Evolutionary conservation across 2,888 invertebrate species (phyloP).

Genomic region (Peribatodes rhomboidaria): DNA sequence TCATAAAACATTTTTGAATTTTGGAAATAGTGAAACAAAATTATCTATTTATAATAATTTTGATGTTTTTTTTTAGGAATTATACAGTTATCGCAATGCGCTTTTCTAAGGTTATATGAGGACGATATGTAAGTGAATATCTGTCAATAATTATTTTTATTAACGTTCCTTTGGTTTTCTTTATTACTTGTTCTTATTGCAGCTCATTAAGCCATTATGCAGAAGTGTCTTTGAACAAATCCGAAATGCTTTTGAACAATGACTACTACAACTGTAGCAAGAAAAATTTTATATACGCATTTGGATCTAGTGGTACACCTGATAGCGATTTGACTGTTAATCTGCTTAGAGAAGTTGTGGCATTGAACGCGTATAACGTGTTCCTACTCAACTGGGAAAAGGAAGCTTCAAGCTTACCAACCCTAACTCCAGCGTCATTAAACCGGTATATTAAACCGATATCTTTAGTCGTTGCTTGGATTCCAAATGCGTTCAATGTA

Average conservation of each 20-base stretch:
- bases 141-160: neutral
- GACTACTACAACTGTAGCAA: neutral
- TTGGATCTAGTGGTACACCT: neutral
- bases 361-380: neutral
- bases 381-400: constrained; percentile 4
- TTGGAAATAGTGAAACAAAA: no score
- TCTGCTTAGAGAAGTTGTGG: neutral
- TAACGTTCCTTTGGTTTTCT: neutral
- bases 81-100: neutral
- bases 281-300: neutral
- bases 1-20: no score
- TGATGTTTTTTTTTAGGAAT: neutral
- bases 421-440: neutral
- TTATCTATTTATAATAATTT: no score
- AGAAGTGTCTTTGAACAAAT: neutral
- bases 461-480: neutral
- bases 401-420: neutral
- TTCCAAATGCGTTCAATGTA: neutral
- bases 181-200: neutral
- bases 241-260: neutral
- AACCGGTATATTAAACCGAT: neutral
- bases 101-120: neutral
- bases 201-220: neutral
- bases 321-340: no score
- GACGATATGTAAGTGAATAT: neutral